phyloP scores from a whole-genome alignment of 53 echinoderm and acorn worm genomes.

The Astropecten irregularis region DNA sequence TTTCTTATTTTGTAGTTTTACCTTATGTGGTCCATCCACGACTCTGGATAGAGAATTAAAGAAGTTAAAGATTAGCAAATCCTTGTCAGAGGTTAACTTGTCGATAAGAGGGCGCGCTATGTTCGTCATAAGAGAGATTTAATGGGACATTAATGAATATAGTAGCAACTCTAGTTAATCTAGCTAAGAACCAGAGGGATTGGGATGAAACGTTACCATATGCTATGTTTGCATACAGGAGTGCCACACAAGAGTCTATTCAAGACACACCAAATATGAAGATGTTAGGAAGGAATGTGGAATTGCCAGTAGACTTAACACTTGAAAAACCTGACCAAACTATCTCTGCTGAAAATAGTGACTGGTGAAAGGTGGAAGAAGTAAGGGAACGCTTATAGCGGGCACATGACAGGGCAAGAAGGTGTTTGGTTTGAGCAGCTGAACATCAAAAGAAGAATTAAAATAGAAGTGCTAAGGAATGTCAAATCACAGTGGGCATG shows the following conservation, averaged over 20 bases:
- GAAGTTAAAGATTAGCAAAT: no score
- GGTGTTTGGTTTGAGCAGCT: background rate
- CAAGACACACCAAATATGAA: slow-evolving; percentile 15
- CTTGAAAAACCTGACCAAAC: background rate
- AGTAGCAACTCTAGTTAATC: background rate
- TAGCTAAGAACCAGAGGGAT: background rate
- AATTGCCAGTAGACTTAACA: slow-evolving; percentile 27
- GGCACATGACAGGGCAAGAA: background rate
- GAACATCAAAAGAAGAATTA: background rate
- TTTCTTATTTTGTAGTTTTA: no score
- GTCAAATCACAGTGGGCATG: background rate
- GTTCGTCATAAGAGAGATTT: no score
- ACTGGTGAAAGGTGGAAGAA: slow-evolving; percentile 16
- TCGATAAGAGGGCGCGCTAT: no score
- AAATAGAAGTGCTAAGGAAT: background rate
- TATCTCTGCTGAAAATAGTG: background rate
- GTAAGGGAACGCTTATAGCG: background rate
- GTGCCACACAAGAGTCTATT: background rate
- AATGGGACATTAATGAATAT: slow-evolving; percentile 15
- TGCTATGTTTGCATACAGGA: slow-evolving; percentile 20
- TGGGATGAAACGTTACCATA: slow-evolving; percentile 33
- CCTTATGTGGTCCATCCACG: no score
- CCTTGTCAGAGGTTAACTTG: no score
- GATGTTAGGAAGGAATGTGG: slow-evolving; percentile 26
- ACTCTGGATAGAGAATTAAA: no score